A percentile compares a stretch with the other conserved stretches of the same genome.
Conservation (phyloP, 2,888 invertebrate species). For the Amphipyra tragopoginis region DNA sequence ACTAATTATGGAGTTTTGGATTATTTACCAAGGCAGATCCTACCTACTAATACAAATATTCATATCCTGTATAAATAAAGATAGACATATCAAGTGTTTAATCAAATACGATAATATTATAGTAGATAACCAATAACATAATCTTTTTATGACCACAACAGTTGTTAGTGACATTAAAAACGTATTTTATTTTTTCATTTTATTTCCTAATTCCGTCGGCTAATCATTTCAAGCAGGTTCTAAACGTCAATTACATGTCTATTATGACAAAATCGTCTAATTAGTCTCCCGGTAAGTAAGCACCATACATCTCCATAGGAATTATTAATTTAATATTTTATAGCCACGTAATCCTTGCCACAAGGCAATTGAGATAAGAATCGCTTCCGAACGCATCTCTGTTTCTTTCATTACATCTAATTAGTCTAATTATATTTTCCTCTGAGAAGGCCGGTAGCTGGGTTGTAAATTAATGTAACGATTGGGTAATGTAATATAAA, state of each 20-base stretch:
- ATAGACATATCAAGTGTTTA: slow-evolving; percentile 39
- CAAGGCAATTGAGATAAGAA: slow-evolving; percentile 75
- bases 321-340: slow-evolving; percentile 65
- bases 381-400: slow-evolving; percentile 68
- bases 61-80: slow-evolving; percentile 17
- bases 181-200: slow-evolving; percentile 37
- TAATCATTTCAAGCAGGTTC: slow-evolving; percentile 46
- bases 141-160: slow-evolving; percentile 36
- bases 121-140: slow-evolving; percentile 37
- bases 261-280: slow-evolving; percentile 54
- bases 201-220: slow-evolving; percentile 46
- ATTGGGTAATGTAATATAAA: slow-evolving; percentile 55
- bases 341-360: slow-evolving; percentile 69
- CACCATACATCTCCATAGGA: slow-evolving; percentile 31
- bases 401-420: slow-evolving; percentile 64
- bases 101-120: slow-evolving; percentile 32
- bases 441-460: slow-evolving; percentile 67
- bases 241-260: slow-evolving; percentile 53
- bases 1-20: too few species aligned
- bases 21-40: not conserved
- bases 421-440: slow-evolving; percentile 64
- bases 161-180: slow-evolving; percentile 34
- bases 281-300: slow-evolving; percentile 45
- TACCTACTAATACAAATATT: slow-evolving; percentile 15
- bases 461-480: slow-evolving; percentile 43